A percentile compares a stretch with the other conserved stretches of the same genome.
phyloP scores from a whole-genome alignment of 2,888 invertebrate species.

The Torymus texanus region DNA sequence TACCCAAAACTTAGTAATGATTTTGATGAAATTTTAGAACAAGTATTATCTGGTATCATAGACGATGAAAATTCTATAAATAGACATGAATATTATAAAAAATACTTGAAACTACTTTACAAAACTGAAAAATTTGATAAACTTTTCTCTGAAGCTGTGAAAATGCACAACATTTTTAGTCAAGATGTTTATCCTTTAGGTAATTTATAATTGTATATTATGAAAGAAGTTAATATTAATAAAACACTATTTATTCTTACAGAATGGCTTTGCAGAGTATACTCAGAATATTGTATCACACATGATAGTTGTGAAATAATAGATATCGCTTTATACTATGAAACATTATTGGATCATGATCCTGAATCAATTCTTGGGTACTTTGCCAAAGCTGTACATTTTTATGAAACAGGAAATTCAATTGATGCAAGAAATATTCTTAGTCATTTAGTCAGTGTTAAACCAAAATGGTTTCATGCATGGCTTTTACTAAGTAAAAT shows the following conservation, averaged over 20 bases:
- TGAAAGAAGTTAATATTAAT: neutral
- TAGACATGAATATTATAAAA: slow-evolving; percentile 73
- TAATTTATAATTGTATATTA: slow-evolving; percentile 54
- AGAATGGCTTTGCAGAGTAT: slow-evolving; percentile 81
- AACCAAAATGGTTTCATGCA: slow-evolving; percentile 75
- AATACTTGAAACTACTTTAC: slow-evolving; percentile 77
- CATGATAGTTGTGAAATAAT: slow-evolving; percentile 65
- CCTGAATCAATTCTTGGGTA: slow-evolving; percentile 79
- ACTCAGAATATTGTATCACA: slow-evolving; percentile 74
- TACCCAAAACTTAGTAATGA: slow-evolving; percentile 60
- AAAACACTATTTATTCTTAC: slow-evolving; percentile 40
- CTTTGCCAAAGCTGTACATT: slow-evolving; percentile 79
- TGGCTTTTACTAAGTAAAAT: slow-evolving; percentile 76
- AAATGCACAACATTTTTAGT: slow-evolving; percentile 76
- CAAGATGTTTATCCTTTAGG: slow-evolving; percentile 76
- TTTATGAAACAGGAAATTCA: slow-evolving; percentile 77
- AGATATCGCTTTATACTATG: slow-evolving; percentile 76
- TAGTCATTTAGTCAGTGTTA: slow-evolving; percentile 71
- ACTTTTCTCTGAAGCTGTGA: slow-evolving; percentile 75
- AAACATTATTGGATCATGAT: slow-evolving; percentile 78
- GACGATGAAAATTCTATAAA: slow-evolving; percentile 59
- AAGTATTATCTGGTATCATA: slow-evolving; percentile 68
- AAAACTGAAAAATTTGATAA: slow-evolving; percentile 73
- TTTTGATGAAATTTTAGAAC: slow-evolving; percentile 62
- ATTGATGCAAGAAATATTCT: slow-evolving; percentile 78